Evolutionary conservation across 2,113 vertebrate genomes (phyloP), one percentile per base, ranked within the genome.

Genomic region (Petaurus breviceps): DNA sequence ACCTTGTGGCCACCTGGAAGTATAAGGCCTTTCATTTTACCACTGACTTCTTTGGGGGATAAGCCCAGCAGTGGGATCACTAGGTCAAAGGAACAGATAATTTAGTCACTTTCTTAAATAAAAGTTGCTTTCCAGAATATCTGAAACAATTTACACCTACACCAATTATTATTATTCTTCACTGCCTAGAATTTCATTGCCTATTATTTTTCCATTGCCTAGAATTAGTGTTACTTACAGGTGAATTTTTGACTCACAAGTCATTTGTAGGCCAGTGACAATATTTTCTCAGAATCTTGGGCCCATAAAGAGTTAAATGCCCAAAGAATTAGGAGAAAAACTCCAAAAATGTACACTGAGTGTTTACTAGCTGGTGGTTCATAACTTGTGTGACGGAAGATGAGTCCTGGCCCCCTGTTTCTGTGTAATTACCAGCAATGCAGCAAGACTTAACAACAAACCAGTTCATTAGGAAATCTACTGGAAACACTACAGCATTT

Each of bases 401-500:
- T 93, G 92, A 97, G 96, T 3, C 91, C 7, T 98, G 96, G 98
- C 98, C 97, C 98, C 97, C 98, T 0, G 90, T 95, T 96, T 98
- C 97, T 94, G 94, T 3, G 77, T 96, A 97, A 98, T 98, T 97
- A 98, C 47, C 77, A 57, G 92, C 68, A 57, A 94, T 43, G 94
- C 93, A 57, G 23, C 16, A 0, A 93, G 95, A 92, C 37, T 94
- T 94, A 53, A 95, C 94, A 98, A 96, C 98, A 95, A 97, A 95
- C 96, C 97, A 97, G 98, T 90, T 98, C 98, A 98, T 98, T 98
- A 98, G 98, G 95, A 98, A 98, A 97, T 3, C 97, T 97, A 55
- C 97, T 98, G 98, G 98, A 98, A 98, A 95, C 49, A 57, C 93
- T 95, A 47, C 94, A 94, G 94, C 43, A 53, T 61, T 96, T 98